Evolutionary conservation across 35 echinoderm and acorn worm species (phyloP).

Genomic region (Eucidaris tribuloides): DNA sequence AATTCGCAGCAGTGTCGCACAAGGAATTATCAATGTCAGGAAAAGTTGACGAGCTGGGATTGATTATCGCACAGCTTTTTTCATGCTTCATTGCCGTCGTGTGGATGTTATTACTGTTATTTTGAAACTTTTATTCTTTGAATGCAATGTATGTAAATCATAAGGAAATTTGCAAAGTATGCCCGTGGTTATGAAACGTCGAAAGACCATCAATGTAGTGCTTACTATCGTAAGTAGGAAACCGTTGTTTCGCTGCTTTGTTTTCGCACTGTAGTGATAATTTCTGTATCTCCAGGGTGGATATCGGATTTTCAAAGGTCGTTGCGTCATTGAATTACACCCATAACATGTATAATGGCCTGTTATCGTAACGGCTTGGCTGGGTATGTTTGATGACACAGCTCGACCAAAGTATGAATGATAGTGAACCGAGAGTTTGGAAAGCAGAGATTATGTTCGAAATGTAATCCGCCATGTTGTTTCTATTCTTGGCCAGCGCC

Average conservation of each 20-base stretch:
- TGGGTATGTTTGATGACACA: too few species aligned
- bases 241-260: slow-evolving; percentile 47
- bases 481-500: too few species aligned
- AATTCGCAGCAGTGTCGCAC: too few species aligned
- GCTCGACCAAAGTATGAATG: too few species aligned
- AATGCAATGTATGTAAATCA: not conserved
- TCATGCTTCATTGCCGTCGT: slow-evolving; percentile 66
- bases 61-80: slow-evolving; percentile 56
- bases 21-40: slow-evolving; percentile 16
- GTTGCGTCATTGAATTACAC: not conserved
- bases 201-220: not conserved
- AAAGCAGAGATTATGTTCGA: too few species aligned
- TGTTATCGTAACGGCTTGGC: too few species aligned
- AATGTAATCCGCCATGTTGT: too few species aligned
- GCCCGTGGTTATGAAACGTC: not conserved
- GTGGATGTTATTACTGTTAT: not conserved
- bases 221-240: not conserved
- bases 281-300: not conserved
- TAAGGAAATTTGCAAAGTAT: not conserved
- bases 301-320: not conserved
- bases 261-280: slow-evolving; percentile 34
- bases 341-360: too few species aligned
- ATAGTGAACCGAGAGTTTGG: too few species aligned
- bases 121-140: not conserved
- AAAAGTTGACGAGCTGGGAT: slow-evolving; percentile 27